Evolutionary conservation across 1,140 invertebrate genomes (phyloP).

Genomic region (Zaprionus kolodkinae): DNA sequence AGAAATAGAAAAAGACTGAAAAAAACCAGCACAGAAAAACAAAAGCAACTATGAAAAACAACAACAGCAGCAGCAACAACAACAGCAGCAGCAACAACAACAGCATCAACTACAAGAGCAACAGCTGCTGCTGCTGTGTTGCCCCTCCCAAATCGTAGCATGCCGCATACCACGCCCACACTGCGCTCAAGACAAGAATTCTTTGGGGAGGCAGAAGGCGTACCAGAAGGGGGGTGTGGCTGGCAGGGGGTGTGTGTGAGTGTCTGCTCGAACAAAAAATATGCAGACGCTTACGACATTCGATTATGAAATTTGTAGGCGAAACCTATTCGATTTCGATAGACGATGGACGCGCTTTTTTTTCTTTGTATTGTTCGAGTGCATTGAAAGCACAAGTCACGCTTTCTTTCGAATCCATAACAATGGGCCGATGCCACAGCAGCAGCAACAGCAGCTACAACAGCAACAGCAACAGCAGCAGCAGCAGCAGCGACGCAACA

Average conservation of each 20-base stretch:
- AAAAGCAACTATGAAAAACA: slow-evolving; percentile 29
- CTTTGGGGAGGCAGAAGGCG: slow-evolving; percentile 15
- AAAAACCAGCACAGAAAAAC: slow-evolving; percentile 22
- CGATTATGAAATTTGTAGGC: slow-evolving; percentile 66
- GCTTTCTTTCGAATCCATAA: slow-evolving; percentile 62
- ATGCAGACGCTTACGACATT: slow-evolving; percentile 67
- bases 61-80: slow-evolving; percentile 32
- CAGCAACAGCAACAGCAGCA: slow-evolving; percentile 2
- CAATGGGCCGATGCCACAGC: slow-evolving; percentile 8
- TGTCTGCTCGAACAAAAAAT: slow-evolving; percentile 38
- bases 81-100: slow-evolving; percentile 16
- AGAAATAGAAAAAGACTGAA: slow-evolving; percentile 18
- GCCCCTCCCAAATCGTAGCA: slow-evolving; percentile 32
- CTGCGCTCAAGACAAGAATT: slow-evolving; percentile 29
- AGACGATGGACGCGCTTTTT: slow-evolving; percentile 4
- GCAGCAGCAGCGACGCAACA: slow-evolving; percentile 13
- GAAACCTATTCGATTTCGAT: slow-evolving; percentile 48
- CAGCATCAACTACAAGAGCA: slow-evolving; percentile 19
- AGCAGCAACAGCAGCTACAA: slow-evolving; percentile 1
- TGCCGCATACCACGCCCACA: slow-evolving; percentile 36
- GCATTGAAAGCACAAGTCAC: slow-evolving; percentile 62
- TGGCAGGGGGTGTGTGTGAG: background rate
- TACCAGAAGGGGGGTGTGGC: background rate
- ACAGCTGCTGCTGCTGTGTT: slow-evolving; percentile 34
- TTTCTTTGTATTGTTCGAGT: slow-evolving; percentile 39